A percentile compares a stretch with the other conserved stretches of the same genome.
Conservation (phyloP, 1,140 invertebrate genomes). For the Octopus bimaculoides region DNA sequence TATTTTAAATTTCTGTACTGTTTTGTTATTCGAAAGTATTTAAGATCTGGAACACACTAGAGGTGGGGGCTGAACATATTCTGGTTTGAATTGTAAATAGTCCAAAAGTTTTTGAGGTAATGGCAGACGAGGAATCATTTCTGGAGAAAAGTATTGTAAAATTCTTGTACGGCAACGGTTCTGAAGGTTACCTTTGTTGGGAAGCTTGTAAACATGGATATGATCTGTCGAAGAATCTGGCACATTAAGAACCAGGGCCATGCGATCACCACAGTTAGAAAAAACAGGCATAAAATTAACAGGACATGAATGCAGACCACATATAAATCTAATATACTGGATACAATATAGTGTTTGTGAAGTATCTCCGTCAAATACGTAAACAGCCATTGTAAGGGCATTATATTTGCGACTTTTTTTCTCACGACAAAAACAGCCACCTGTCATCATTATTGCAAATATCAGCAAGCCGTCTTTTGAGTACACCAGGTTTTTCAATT, state of each 20-base stretch:
- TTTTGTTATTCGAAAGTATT: too few relatives aligned
- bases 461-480: conserved; percentile 52
- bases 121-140: conserved; percentile 43
- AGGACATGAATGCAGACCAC: conserved; percentile 51
- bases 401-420: conserved; percentile 44
- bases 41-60: neutral
- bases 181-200: conserved; percentile 45
- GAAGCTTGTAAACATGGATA: conserved; percentile 54
- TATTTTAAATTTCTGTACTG: too few relatives aligned
- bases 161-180: conserved; percentile 51
- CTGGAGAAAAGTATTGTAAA: conserved; percentile 44
- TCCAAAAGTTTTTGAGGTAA: conserved; percentile 49
- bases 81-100: conserved; percentile 52
- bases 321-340: conserved; percentile 53
- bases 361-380: conserved; percentile 52
- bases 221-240: conserved; percentile 45
- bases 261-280: conserved; percentile 52
- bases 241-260: conserved; percentile 55
- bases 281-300: conserved; percentile 54
- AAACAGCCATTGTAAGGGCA: conserved; percentile 50
- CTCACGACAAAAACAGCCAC: conserved; percentile 50
- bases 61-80: conserved; percentile 30
- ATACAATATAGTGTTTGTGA: conserved; percentile 53
- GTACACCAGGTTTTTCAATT: conserved; percentile 50
- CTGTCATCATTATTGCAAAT: conserved; percentile 50